Evolutionary conservation across 2,797 vertebrate species (phyloP).

Genomic region (Sebastes alutus): DNA sequence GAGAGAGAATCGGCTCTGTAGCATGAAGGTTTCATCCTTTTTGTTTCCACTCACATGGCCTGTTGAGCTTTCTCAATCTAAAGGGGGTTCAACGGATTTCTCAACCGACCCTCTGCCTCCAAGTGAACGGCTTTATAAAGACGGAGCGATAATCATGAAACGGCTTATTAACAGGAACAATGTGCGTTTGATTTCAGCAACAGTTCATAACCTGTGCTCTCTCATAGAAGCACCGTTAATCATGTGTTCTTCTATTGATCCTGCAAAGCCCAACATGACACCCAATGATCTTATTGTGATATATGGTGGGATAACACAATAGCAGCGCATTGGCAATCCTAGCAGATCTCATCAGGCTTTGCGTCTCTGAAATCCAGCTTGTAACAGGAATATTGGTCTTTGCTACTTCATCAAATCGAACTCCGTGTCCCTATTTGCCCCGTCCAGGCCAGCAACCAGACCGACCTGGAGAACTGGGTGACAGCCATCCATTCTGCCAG

Average conservation of each 20-base stretch:
- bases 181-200: constrained; percentile 19
- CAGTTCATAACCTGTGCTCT: background rate
- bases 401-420: constrained; percentile 12
- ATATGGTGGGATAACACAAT: constrained; percentile 6
- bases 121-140: background rate
- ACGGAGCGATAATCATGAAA: constrained; percentile 1
- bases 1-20: constrained; percentile 5
- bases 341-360: background rate
- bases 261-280: background rate
- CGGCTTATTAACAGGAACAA: background rate
- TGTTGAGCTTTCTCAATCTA: constrained; percentile 8
- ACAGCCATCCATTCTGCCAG: constrained; percentile 95
- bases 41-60: constrained; percentile 26
- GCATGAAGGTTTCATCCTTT: constrained; percentile 29
- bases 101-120: background rate
- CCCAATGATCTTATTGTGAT: constrained; percentile 13
- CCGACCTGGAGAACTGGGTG: constrained; percentile 96
- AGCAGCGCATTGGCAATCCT: background rate
- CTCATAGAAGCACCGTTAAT: constrained; percentile 1
- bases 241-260: constrained; percentile 29
- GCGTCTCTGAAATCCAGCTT: background rate
- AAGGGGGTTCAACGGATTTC: constrained; percentile 1
- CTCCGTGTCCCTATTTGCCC: background rate
- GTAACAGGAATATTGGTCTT: background rate
- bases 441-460: constrained; percentile 91